phyloP scores from a whole-genome alignment of 1,140 invertebrate species.

The Nasonia longicornis region DNA sequence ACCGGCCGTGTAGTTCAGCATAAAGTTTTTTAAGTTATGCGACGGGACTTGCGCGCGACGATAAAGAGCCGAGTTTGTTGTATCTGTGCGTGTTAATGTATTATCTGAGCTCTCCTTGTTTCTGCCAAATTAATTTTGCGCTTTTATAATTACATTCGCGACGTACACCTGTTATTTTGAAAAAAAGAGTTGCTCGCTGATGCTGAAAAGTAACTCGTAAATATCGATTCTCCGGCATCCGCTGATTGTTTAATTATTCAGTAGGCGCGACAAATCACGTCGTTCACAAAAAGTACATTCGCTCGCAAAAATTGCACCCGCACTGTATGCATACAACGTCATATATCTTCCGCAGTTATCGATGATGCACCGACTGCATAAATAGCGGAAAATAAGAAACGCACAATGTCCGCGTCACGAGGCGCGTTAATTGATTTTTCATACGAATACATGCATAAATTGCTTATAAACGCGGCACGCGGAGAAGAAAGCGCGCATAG shows the following conservation, averaged over 20 bases:
- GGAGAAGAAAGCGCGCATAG: constrained; percentile 11
- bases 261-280: neutral
- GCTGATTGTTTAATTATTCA: neutral
- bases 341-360: constrained; percentile 30
- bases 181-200: neutral
- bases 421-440: constrained; percentile 43
- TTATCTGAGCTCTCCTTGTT: neutral
- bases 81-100: neutral
- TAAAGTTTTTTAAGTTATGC: constrained; percentile 43
- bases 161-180: neutral
- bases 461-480: constrained; percentile 4
- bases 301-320: too few relatives aligned
- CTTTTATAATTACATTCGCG: neutral
- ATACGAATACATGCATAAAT: constrained; percentile 39
- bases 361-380: constrained; percentile 13
- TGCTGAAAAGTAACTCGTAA: too few relatives aligned
- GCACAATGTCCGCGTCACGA: constrained; percentile 33
- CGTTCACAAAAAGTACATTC: too few relatives aligned
- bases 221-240: neutral
- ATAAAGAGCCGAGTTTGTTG: constrained; percentile 42
- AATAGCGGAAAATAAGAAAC: constrained; percentile 28
- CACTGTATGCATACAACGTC: too few relatives aligned
- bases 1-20: neutral
- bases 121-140: constrained; percentile 23
- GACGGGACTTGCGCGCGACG: neutral